Percentiles rank a stretch among this genome's conserved stretches.
Evolutionary conservation across 2,113 vertebrate species (phyloP).

Genomic region (Sphyrna mokarran): DNA sequence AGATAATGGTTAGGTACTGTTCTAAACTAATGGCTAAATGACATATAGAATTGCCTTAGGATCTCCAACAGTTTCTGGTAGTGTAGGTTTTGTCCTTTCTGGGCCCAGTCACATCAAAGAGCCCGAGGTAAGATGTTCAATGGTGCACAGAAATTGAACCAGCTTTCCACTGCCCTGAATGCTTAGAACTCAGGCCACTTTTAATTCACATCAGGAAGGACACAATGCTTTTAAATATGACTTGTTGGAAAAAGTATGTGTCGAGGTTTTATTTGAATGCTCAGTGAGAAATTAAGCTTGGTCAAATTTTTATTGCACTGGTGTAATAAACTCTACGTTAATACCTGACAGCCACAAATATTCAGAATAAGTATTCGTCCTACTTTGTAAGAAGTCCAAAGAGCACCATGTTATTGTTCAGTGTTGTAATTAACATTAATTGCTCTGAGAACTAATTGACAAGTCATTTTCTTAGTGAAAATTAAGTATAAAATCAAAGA

Average conservation of each 20-base stretch:
- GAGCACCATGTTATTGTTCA: background rate
- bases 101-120: background rate
- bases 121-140: background rate
- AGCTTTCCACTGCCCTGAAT: background rate
- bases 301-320: background rate
- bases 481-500: background rate
- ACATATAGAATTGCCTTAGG: background rate
- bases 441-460: background rate
- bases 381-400: background rate
- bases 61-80: background rate
- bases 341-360: background rate
- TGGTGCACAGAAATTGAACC: background rate
- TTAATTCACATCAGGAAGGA: background rate
- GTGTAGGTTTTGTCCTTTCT: background rate
- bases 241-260: background rate
- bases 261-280: background rate
- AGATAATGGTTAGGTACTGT: background rate
- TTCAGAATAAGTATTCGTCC: background rate
- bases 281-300: background rate
- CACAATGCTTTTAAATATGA: background rate
- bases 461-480: background rate
- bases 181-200: background rate
- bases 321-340: background rate
- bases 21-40: conserved; percentile 12
- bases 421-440: background rate